A percentile compares a stretch with the other conserved stretches of the same genome.
These are phyloP conservation scores for Hirtodrosophila alboralis DNA, from an alignment of 2,888 invertebrate genomes.

Conservation along the genomic window DNA sequence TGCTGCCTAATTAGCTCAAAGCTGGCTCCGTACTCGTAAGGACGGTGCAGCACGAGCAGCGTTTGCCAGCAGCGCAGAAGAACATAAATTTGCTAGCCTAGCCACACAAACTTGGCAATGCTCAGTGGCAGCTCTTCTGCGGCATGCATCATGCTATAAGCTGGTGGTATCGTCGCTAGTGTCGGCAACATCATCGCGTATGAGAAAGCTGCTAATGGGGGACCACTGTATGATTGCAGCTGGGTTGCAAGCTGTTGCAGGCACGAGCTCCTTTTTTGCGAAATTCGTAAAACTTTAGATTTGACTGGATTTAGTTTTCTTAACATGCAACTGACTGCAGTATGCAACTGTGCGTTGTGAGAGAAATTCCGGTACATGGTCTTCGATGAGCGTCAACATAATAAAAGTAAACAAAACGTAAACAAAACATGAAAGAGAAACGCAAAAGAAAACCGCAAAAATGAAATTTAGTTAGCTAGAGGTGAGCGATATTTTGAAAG, in stretches of 20 bases:
- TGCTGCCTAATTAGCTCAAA: slow-evolving; percentile 63
- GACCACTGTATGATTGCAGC: slow-evolving; percentile 61
- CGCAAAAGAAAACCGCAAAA: too few relatives aligned
- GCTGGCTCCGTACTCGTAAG: slow-evolving; percentile 30
- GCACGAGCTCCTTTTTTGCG: slow-evolving; percentile 57
- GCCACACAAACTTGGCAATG: slow-evolving; percentile 79
- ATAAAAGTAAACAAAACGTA: not conserved
- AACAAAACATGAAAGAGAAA: too few relatives aligned
- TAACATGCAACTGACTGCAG: slow-evolving; percentile 43
- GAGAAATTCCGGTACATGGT: slow-evolving; percentile 59
- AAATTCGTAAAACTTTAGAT: slow-evolving; percentile 77
- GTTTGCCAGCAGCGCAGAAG: slow-evolving; percentile 79
- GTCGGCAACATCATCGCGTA: slow-evolving; percentile 31
- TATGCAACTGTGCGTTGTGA: slow-evolving; percentile 49
- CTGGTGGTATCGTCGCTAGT: slow-evolving; percentile 21
- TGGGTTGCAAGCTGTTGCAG: slow-evolving; percentile 33
- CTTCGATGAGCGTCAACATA: slow-evolving; percentile 49
- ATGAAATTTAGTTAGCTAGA: too few relatives aligned
- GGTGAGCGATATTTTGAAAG: too few relatives aligned
- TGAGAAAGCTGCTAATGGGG: slow-evolving; percentile 55
- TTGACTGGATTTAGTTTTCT: slow-evolving; percentile 33
- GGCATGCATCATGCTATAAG: slow-evolving; percentile 49
- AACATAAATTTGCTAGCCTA: slow-evolving; percentile 67
- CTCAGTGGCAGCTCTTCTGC: slow-evolving; percentile 53
- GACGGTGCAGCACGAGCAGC: slow-evolving; percentile 66